Conservation (phyloP, 2,797 vertebrate genomes). For the Eulemur coronatus region DNA sequence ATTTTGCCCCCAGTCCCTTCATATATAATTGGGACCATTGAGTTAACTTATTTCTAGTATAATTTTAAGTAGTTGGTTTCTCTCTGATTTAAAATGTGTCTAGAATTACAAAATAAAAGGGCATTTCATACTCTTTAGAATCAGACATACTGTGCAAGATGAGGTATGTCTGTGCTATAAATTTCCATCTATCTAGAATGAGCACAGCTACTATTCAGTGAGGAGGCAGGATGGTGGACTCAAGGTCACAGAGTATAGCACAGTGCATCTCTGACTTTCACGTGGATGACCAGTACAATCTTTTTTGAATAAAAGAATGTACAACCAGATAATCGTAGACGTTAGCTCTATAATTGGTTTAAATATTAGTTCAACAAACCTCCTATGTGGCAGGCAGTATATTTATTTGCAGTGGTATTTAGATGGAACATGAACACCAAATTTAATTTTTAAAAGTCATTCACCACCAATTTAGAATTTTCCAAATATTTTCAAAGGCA, state of each 20-base stretch:
- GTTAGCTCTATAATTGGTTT: not conserved
- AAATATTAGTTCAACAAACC: not conserved
- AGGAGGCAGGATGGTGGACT: not conserved
- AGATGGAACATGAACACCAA: not conserved
- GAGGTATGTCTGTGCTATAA: constrained; percentile 27
- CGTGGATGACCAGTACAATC: not conserved
- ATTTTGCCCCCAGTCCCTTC: not conserved
- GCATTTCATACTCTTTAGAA: not conserved
- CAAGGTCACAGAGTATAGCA: not conserved
- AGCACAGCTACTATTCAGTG: not conserved
- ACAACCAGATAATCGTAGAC: not conserved
- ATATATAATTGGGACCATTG: not conserved
- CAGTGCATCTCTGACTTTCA: not conserved
- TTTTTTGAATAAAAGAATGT: not conserved
- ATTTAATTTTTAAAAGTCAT: constrained; percentile 45
- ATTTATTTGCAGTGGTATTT: not conserved
- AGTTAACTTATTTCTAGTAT: constrained; percentile 21
- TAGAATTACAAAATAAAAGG: constrained; percentile 45
- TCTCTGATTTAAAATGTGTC: constrained; percentile 30
- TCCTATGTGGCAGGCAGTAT: not conserved
- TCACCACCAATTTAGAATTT: not conserved
- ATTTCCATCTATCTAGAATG: constrained; percentile 47
- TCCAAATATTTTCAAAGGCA: not conserved
- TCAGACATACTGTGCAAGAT: not conserved
- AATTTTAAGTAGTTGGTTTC: constrained; percentile 24